Evolutionary conservation across 2,113 vertebrate genomes (phyloP), one percentile per base, ranked within the genome.

Genomic region (Neopipo cinnamomea): DNA sequence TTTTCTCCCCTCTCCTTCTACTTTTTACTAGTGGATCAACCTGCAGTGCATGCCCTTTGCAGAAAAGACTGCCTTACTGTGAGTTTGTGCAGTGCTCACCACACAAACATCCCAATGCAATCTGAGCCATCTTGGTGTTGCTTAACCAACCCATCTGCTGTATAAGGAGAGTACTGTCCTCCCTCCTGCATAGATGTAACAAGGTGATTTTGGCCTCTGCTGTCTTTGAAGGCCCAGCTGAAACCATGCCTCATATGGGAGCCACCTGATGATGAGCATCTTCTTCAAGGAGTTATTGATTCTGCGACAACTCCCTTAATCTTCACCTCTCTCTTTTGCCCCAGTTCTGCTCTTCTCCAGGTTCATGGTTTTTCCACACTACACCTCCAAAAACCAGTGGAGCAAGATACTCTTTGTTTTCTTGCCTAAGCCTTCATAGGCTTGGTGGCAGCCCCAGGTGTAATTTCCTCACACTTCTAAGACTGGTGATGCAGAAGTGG

Each of bases 51-150:
- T 68, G 14, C 13, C 12, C 44, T 37, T 62, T 61, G 61, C 39
- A 79, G 49, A 52, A 59, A 46, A 42, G 27, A 16, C 35, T 89
- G 28, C 25, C 27, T 56, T 71, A 3, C 50, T 44, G 41, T 15
- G 39, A 39, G 4, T 37, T 59, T 75, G 18, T 50, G 58, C 31
- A 25, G 44, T 37, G 41, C 62, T 61, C 37, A 37, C 30, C 67
- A 39, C 25, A 31, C 13, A 31, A 41, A 76, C 0, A 0, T 37
- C 79, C 16, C 49, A 7, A 2, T 8, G 42, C 23, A n/a, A 6
- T 22, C 20, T 22, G 46, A 88, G 39, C 21, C 39, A 13, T 37
- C 58, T 50, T 11, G 52, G 21, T 63, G 50, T 12, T 47, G 28
- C 18, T 74, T 33, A 63, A 52, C n/a, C 2, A 8, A 25, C 55